Conservation (phyloP, 2,797 vertebrate genomes). For the Tinamus major region DNA sequence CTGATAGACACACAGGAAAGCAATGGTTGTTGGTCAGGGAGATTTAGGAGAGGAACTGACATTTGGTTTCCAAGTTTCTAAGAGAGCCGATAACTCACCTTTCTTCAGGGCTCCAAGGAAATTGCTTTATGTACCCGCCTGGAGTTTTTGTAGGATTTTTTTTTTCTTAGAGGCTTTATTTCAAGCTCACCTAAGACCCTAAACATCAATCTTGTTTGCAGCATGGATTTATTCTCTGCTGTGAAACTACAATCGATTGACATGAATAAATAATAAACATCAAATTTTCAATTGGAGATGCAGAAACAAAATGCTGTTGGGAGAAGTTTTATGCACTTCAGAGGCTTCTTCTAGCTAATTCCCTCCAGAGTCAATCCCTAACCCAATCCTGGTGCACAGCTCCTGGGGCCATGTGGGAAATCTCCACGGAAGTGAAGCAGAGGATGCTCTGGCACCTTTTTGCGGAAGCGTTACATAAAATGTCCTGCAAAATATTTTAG, state of each 20-base stretch:
- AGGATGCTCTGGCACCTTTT: not conserved
- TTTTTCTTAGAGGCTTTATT: not conserved
- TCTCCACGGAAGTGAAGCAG: not conserved
- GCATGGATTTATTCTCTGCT: conserved; percentile 18
- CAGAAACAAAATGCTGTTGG: not conserved
- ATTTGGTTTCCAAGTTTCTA: not conserved
- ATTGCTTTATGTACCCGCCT: not conserved
- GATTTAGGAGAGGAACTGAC: not conserved
- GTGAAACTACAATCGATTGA: conserved; percentile 46
- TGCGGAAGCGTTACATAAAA: not conserved
- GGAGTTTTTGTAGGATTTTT: not conserved
- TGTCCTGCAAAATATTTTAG: not conserved
- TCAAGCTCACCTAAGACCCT: not conserved
- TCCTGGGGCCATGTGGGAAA: not conserved
- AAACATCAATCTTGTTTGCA: conserved; percentile 19
- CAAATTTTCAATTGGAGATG: conserved; percentile 6
- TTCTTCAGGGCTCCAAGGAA: not conserved
- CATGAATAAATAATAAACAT: conserved; percentile 46
- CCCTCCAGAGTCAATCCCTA: not conserved
- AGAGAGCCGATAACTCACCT: conserved; percentile 7
- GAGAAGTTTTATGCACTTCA: not conserved
- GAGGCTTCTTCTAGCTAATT: conserved; percentile 19
- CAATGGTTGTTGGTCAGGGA: not conserved
- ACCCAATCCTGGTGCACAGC: not conserved
- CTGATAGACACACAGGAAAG: not conserved